A percentile compares a stretch with the other conserved stretches of the same genome.
Conservation (phyloP, 2,797 vertebrate genomes). For the Leptatherina wallacei region DNA sequence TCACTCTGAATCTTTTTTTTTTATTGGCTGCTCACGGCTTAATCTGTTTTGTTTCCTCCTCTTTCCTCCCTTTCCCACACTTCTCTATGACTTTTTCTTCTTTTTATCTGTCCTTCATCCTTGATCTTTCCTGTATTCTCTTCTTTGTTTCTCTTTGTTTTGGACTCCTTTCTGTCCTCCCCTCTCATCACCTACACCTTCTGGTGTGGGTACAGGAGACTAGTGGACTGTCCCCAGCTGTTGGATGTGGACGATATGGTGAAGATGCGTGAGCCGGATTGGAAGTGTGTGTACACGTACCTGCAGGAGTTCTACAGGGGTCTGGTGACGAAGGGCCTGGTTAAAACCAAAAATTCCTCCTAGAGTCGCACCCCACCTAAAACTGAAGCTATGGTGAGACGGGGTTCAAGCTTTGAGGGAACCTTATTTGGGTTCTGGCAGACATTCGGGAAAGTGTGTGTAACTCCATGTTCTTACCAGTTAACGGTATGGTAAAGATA, state of each 20-base stretch:
- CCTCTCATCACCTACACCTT: constrained; percentile 66
- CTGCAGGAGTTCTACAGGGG: constrained; percentile 99
- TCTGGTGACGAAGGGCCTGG: constrained; percentile 98
- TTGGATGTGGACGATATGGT: constrained; percentile 99
- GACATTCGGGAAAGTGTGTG: constrained; percentile 27
- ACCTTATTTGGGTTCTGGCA: constrained; percentile 42
- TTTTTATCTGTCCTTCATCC: constrained; percentile 31
- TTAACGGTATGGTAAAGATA: constrained; percentile 6
- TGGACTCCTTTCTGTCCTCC: constrained; percentile 40
- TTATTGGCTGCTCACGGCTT: constrained; percentile 83
- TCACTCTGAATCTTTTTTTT: constrained; percentile 67
- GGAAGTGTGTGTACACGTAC: constrained; percentile 99
- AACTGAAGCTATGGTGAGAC: constrained; percentile 92
- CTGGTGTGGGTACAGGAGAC: constrained; percentile 87
- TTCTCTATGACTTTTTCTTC: constrained; percentile 58
- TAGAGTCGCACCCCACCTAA: constrained; percentile 83
- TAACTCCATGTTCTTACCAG: constrained; percentile 14
- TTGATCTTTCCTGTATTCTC: constrained; percentile 13
- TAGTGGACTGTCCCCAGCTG: constrained; percentile 97
- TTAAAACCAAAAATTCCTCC: constrained; percentile 99
- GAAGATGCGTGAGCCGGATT: constrained; percentile 98
- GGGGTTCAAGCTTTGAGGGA: constrained; percentile 64
- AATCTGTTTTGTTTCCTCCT: constrained; percentile 37
- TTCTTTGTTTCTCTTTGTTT: constrained; percentile 40
- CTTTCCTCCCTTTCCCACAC: constrained; percentile 31